Base-by-base conservation (phyloP, 2,888 invertebrate species). In the Mystacides longicornis region DNA sequence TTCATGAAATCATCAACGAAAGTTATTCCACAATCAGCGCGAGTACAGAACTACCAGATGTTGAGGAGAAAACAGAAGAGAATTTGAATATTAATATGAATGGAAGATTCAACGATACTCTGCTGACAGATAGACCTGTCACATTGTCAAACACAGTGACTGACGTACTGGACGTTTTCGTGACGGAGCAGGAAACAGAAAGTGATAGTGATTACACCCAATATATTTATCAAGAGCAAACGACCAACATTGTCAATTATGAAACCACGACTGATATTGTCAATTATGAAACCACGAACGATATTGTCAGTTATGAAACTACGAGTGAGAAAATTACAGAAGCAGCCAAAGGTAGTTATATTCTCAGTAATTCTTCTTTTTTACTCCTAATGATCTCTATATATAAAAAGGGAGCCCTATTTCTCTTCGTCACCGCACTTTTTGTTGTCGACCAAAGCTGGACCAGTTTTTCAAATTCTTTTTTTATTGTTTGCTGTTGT, bases 1-100 rank as follows among this genome's bases (percentile, higher is more conserved):
- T 49, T 5, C 47, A 21, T 21, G 42, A 48, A 11, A 48, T 53
- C 23, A 21, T 52, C 19, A 52, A 47, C 22, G 18, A 31, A 23
- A 22, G 20, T 5, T n/a, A 42, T 14, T 20, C 33, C 7, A 37
- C 19, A 5, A n/a, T 23, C 19, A 46, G n/a, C 1, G 20, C 27
- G 1, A 21, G 11, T 3, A 21, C 19, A 11, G 27, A 19, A n/a
- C n/a, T 20, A 9, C 14, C 11, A 7, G 19, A 37, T 16, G 37
- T 37, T 7, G n/a, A n/a, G n/a, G n/a, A n/a, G n/a, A n/a, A 37
- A 37, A 3, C 7, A 14, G 37, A 37, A 3, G 37, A 14, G 14
- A 14, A 37, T 7, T 7, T 16, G 4, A 7, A 7, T 37, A 7
- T 37, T 3, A 37, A 37, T 16, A 14, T 37, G 3, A 3, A 14